Conservation (phyloP, 2,888 invertebrate species). For the Anthrax anthrax region DNA sequence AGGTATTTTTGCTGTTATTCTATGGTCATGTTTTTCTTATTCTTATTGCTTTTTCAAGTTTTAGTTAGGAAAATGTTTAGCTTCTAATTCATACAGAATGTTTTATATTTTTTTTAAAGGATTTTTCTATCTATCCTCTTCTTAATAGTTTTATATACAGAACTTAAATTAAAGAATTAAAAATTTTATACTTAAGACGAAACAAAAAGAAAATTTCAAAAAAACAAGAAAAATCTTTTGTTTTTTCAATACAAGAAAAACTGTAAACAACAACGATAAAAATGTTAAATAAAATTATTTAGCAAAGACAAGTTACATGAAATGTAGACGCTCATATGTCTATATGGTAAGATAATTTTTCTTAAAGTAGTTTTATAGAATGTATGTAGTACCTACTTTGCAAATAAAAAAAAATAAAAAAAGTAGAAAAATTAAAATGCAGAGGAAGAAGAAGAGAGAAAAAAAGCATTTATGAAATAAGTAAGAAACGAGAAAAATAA, state of each 20-base stretch:
- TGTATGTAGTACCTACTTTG: background rate
- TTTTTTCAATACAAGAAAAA: constrained; percentile 4
- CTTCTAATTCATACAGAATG: no score
- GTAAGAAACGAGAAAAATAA: no score
- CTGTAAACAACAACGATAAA: background rate
- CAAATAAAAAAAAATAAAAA: background rate
- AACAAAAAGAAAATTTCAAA: no score
- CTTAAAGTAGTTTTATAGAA: background rate
- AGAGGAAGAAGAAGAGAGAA: background rate
- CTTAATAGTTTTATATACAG: no score
- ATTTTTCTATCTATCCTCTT: no score
- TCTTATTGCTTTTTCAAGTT: no score
- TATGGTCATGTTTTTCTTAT: no score
- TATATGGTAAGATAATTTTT: constrained; percentile 1
- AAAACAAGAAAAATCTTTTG: background rate
- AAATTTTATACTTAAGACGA: no score
- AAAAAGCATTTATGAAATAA: background rate
- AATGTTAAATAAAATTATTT: constrained; percentile 6
- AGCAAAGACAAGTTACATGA: constrained; percentile 3
- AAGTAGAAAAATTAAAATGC: background rate
- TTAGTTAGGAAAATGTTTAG: no score
- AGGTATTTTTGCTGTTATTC: no score
- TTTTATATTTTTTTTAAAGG: no score
- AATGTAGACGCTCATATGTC: constrained; percentile 1
- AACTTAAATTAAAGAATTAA: no score